Evolutionary conservation across 2,888 invertebrate species (phyloP).

Genomic region (Tyria jacobaeae): DNA sequence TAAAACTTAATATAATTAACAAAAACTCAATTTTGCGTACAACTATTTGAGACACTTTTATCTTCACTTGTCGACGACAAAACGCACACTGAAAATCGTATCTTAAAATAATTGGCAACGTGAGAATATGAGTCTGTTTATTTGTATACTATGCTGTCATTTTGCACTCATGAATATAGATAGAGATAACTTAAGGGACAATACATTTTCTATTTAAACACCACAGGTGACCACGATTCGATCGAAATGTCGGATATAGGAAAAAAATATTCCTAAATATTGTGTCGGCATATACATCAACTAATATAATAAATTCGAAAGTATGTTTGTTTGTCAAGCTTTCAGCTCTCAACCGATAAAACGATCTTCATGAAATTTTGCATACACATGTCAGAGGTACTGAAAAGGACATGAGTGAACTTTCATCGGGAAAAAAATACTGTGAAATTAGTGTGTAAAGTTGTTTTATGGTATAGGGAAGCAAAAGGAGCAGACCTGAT

Average conservation of each 20-base stretch:
- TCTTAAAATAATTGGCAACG: conserved; percentile 24
- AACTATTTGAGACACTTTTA: background rate
- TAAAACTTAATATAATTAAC: conserved; percentile 19
- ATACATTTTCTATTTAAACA: background rate
- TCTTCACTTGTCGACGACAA: conserved; percentile 17
- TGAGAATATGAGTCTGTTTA: conserved; percentile 9
- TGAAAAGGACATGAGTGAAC: no score
- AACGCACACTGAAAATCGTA: conserved; percentile 32
- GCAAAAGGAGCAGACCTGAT: no score
- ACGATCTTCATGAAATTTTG: no score
- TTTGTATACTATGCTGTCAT: conserved; percentile 21
- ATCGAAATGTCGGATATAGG: background rate
- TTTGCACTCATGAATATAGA: conserved; percentile 12
- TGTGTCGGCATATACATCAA: no score
- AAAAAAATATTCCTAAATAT: no score
- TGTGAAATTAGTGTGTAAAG: no score
- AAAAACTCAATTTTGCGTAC: conserved; percentile 15
- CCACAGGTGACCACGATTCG: background rate
- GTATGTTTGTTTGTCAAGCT: no score
- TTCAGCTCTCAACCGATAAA: no score
- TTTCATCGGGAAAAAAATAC: no score
- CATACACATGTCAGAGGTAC: no score
- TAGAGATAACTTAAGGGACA: conserved; percentile 3
- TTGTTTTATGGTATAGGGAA: no score
- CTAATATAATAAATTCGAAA: no score